Evolutionary conservation across 2,888 invertebrate genomes (phyloP).

Genomic region (Nomada ruficornis): DNA sequence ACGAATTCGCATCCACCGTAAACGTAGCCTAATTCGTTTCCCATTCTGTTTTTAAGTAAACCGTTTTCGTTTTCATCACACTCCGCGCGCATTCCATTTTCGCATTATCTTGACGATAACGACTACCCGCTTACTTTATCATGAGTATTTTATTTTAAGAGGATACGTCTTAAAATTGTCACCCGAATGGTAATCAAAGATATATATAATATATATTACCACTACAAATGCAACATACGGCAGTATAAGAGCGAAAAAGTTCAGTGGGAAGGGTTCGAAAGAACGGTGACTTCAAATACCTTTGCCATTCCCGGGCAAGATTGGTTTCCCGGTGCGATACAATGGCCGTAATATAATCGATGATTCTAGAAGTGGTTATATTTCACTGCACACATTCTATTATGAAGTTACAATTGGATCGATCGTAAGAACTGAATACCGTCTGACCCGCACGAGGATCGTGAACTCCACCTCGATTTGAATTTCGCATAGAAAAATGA

Average conservation of each 20-base stretch:
- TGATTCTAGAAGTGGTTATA: slow-evolving; percentile 31
- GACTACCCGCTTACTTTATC: no score
- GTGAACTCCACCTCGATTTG: slow-evolving; percentile 36
- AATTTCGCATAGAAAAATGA: slow-evolving; percentile 44
- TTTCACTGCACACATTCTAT: slow-evolving; percentile 41
- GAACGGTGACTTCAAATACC: slow-evolving; percentile 35
- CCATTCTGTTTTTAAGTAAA: neutral
- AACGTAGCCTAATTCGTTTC: no score
- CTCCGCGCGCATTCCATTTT: neutral
- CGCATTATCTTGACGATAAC: neutral
- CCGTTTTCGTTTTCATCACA: neutral
- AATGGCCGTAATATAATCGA: slow-evolving; percentile 35
- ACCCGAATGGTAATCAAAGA: neutral
- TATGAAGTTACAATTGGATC: slow-evolving; percentile 38
- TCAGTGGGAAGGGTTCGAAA: neutral
- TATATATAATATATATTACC: neutral
- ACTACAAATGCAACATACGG: neutral
- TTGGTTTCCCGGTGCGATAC: slow-evolving; percentile 14
- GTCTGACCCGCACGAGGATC: slow-evolving; percentile 23
- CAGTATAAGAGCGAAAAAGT: slow-evolving; percentile 1
- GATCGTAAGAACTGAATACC: slow-evolving; percentile 39
- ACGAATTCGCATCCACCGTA: no score
- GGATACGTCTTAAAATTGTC: neutral
- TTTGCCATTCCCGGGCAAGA: slow-evolving; percentile 19
- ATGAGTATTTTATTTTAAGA: no score